These are phyloP conservation scores for Amblyraja radiata DNA, from an alignment of 2,797 vertebrate genomes.

Conservation along the genomic window DNA sequence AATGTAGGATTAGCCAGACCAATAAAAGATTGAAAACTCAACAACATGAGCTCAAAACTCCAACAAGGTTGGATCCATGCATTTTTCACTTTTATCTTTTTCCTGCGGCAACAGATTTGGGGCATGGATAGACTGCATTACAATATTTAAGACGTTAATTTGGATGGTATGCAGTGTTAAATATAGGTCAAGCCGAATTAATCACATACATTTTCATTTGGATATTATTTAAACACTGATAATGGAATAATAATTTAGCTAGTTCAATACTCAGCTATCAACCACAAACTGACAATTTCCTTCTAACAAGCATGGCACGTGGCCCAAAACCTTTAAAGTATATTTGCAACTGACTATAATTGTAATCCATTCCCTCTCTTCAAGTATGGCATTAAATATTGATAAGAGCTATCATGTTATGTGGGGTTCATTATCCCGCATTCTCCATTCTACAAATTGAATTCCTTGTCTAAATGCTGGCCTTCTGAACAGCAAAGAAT, in stretches of 20 bases:
- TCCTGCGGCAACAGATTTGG: not conserved
- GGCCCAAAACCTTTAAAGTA: not conserved
- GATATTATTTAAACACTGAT: not conserved
- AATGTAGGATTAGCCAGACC: not conserved
- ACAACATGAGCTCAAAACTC: not conserved
- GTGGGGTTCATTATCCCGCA: not conserved
- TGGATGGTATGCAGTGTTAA: not conserved
- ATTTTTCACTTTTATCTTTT: not conserved
- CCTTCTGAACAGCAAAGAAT: not conserved
- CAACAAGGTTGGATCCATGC: not conserved
- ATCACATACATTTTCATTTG: not conserved
- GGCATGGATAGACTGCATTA: not conserved
- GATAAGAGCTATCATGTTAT: no score
- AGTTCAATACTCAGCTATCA: not conserved
- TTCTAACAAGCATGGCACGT: not conserved
- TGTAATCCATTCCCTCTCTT: no score
- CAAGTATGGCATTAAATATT: no score
- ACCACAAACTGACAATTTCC: not conserved
- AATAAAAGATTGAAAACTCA: not conserved
- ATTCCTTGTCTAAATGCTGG: conserved; percentile 10
- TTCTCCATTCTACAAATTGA: not conserved
- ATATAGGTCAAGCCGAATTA: not conserved
- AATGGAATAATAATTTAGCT: not conserved
- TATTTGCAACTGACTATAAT: no score
- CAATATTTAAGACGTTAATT: not conserved